Percentiles rank a stretch among this genome's conserved stretches.
These are phyloP conservation scores for Sycobia sp. DNA, from an alignment of 1,140 invertebrate species.

Conservation along the genomic window DNA sequence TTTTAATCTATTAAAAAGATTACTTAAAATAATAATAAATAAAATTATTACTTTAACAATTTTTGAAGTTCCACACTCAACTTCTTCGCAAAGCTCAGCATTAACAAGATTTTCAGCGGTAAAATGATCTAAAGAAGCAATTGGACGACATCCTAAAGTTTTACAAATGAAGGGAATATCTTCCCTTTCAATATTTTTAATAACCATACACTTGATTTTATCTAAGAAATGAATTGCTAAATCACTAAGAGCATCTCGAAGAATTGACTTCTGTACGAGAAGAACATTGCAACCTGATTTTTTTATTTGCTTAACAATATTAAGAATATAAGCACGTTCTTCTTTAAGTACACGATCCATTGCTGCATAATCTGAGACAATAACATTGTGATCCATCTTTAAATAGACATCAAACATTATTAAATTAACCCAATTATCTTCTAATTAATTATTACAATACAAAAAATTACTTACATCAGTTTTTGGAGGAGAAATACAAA, in stretches of 20 bases:
- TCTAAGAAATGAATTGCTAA: slow-evolving; percentile 97
- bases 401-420: slow-evolving; percentile 42
- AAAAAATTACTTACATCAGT: slow-evolving; percentile 80
- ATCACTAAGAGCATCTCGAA: slow-evolving; percentile 96
- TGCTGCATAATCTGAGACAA: slow-evolving; percentile 97
- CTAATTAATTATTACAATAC: not conserved
- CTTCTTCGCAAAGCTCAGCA: slow-evolving; percentile 95
- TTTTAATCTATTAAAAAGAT: slow-evolving; percentile 7
- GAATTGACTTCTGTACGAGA: slow-evolving; percentile 97
- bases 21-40: slow-evolving; percentile 5
- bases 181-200: slow-evolving; percentile 97
- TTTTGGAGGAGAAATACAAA: slow-evolving; percentile 99
- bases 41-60: slow-evolving; percentile 82
- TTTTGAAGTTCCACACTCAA: slow-evolving; percentile 86
- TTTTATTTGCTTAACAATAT: slow-evolving; percentile 99
- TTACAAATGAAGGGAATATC: slow-evolving; percentile 98
- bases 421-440: slow-evolving; percentile 4
- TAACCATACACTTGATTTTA: slow-evolving; percentile 99
- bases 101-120: slow-evolving; percentile 86
- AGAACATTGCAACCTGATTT: slow-evolving; percentile 98
- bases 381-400: slow-evolving; percentile 97
- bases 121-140: slow-evolving; percentile 99
- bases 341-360: slow-evolving; percentile 99
- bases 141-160: slow-evolving; percentile 91
- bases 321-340: slow-evolving; percentile 96